Base-by-base conservation (phyloP, 2,797 vertebrate genomes). In the Poeciliopsis gracilis region DNA sequence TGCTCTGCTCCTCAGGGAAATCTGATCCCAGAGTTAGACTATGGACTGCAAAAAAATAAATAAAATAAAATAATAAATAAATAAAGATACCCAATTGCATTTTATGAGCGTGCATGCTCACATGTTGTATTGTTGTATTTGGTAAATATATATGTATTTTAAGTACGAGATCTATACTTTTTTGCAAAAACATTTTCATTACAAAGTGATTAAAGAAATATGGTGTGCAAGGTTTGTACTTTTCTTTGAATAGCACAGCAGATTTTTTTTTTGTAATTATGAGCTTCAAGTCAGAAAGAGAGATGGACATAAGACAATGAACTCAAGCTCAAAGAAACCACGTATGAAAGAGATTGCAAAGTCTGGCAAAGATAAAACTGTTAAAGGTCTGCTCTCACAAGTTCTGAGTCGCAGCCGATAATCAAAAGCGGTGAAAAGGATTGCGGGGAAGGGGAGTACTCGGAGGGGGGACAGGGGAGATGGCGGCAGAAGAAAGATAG, bases 381-480 rank as follows among this genome's bases (percentile, higher is more conserved):
- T 51, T 75, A 91, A 82, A 80, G 85, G 87, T 90, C 88, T 69
- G 47, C 88, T 88, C 20, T 38, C 82, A 81, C 76, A 82, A 81
- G 85, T 85, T 93, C 78, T 88, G 86, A 85, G 91, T 83, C 6
- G 63, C 77, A 77, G 87, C 83, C 43, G 77, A 88, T 91, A 94
- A 93, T 94, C 93, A 93, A 91, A 94, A 91, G 90, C 80, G 30
- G 78, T 45, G 74, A 76, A 84, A 85, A 79, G 53, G 30, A 47
- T 46, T 47, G 49, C 2, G 18, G 30, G 23, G 15, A 25, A 33
- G 41, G 41, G 46, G 16, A n/a, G 74, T n/a, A 10, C 5, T 23
- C 49, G 2, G 49, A 23, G 49, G 20, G 74, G 77, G 38, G 38
- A 41, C 36, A 38, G 38, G 8, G 7, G 63, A 6, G 36, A 45